Conservation (phyloP, 2,113 vertebrate species). For the Apus apus region DNA sequence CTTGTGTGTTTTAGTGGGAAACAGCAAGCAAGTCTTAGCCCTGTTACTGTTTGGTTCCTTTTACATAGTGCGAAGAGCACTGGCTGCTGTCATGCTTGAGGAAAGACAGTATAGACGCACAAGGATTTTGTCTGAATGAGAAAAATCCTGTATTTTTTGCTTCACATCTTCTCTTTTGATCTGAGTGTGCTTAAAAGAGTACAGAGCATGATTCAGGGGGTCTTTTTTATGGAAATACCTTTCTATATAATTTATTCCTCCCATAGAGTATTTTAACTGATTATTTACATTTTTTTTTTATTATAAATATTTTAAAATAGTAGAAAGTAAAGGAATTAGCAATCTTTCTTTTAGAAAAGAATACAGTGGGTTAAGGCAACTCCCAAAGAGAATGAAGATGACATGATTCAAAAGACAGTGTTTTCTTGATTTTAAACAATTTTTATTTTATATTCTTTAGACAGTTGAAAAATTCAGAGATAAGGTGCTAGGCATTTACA, state of each 20-base stretch:
- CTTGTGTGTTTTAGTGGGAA: not conserved
- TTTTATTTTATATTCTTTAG: not conserved
- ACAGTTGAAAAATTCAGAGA: not conserved
- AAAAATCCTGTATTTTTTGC: not conserved
- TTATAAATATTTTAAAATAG: not conserved
- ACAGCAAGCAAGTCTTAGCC: not conserved
- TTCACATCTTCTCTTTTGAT: not conserved
- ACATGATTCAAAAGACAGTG: not conserved
- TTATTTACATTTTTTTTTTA: not conserved
- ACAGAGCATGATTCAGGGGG: not conserved
- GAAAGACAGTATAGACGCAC: not conserved
- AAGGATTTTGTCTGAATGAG: not conserved
- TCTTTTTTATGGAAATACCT: not conserved
- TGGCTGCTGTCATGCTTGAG: rapidly evolving
- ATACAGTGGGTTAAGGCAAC: not conserved
- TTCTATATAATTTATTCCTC: not conserved
- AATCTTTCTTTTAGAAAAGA: not conserved
- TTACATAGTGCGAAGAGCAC: not conserved
- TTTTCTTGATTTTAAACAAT: not conserved
- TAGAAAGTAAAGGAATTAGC: not conserved
- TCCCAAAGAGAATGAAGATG: not conserved
- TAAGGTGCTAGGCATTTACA: not conserved
- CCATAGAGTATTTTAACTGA: not conserved
- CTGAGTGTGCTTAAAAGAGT: not conserved
- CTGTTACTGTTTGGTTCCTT: not conserved